Conservation (phyloP, 2,888 invertebrate genomes). For the Philonicus albiceps region DNA sequence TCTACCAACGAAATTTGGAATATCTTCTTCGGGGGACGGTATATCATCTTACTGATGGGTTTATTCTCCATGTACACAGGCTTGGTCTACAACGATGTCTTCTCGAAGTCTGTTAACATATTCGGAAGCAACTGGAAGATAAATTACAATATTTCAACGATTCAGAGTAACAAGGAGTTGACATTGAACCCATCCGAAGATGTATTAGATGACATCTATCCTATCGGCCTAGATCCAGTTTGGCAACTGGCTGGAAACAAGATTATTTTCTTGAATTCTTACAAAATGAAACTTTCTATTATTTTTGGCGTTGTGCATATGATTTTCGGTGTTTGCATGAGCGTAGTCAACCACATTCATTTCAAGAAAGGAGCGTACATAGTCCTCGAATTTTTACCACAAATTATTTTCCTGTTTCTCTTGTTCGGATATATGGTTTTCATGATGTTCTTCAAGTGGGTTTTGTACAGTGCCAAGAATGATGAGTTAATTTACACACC, state of each 20-base stretch:
- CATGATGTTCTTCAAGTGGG: constrained; percentile 93
- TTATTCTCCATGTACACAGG: constrained; percentile 98
- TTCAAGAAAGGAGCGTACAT: constrained; percentile 74
- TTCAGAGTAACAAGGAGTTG: constrained; percentile 63
- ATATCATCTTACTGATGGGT: constrained; percentile 97
- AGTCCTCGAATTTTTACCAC: constrained; percentile 88
- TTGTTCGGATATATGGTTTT: constrained; percentile 92
- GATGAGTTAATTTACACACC: constrained; percentile 59
- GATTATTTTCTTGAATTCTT: constrained; percentile 92
- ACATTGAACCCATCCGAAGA: constrained; percentile 71
- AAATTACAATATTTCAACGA: constrained; percentile 66
- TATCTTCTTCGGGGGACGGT: constrained; percentile 97
- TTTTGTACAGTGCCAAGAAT: constrained; percentile 69
- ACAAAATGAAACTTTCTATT: constrained; percentile 96
- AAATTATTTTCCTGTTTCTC: constrained; percentile 84
- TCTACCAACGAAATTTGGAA: constrained; percentile 89
- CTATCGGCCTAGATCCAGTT: constrained; percentile 82
- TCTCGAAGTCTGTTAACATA: constrained; percentile 93
- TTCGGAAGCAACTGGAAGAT: constrained; percentile 88
- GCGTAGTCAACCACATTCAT: constrained; percentile 77
- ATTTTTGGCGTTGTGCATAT: constrained; percentile 93
- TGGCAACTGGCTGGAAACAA: constrained; percentile 86
- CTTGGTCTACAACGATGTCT: constrained; percentile 96
- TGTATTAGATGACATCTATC: constrained; percentile 67
- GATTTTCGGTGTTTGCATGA: constrained; percentile 91